Evolutionary conservation across 2,888 invertebrate species (phyloP).

Genomic region (Apotomis turbidana): DNA sequence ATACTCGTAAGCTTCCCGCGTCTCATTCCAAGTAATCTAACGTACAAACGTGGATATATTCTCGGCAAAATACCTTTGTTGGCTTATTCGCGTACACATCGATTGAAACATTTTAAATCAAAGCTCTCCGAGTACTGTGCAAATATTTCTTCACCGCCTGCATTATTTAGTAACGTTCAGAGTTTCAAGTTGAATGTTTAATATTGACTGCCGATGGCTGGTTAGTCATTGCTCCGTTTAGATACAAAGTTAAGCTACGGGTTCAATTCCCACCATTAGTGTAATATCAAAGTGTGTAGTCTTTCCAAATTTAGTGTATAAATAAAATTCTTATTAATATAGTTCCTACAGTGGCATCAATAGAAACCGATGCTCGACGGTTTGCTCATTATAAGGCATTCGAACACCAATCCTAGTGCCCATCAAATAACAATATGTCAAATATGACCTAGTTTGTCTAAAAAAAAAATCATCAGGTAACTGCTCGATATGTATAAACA

Average conservation of each 20-base stretch:
- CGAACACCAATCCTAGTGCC: too few relatives aligned
- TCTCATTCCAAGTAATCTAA: conserved; percentile 34
- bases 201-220: conserved; percentile 1
- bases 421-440: too few relatives aligned
- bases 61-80: conserved; percentile 23
- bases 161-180: conserved; percentile 31
- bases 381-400: too few relatives aligned
- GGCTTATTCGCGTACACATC: conserved; percentile 26
- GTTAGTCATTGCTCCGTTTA: not conserved
- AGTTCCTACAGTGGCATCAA: too few relatives aligned
- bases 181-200: conserved; percentile 18
- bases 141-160: conserved; percentile 24
- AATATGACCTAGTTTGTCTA: too few relatives aligned
- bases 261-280: not conserved
- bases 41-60: conserved; percentile 20
- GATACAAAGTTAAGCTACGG: not conserved
- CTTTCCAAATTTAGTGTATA: not conserved
- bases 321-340: too few relatives aligned
- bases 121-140: conserved; percentile 21
- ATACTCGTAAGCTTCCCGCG: conserved; percentile 24
- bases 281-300: not conserved
- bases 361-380: too few relatives aligned
- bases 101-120: conserved; percentile 33
- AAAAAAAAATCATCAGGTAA: too few relatives aligned
- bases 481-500: too few relatives aligned